These are phyloP conservation scores for Melanerpes formicivorus DNA, from an alignment of 2,113 vertebrate species.

Conservation along the genomic window DNA sequence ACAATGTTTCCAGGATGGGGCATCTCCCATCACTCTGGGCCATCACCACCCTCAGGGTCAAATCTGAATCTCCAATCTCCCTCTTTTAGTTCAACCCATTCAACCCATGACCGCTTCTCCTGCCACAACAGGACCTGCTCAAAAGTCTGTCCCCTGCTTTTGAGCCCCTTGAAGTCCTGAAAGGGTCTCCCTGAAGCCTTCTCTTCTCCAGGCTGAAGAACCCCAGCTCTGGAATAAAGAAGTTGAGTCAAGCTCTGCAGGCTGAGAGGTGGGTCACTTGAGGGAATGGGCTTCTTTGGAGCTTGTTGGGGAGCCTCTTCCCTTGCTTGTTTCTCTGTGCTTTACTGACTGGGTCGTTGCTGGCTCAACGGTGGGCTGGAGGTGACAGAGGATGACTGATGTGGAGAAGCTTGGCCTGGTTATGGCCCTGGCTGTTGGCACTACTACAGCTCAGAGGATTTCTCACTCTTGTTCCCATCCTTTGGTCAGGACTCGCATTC, in stretches of 20 bases:
- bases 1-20: no score
- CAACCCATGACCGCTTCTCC: not conserved
- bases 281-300: rapidly evolving
- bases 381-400: not conserved
- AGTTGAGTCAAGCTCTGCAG: rapidly evolving
- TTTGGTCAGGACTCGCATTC: rapidly evolving
- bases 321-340: rapidly evolving
- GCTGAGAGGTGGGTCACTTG: rapidly evolving
- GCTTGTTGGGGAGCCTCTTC: rapidly evolving
- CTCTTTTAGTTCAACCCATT: not conserved
- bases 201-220: no score
- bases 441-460: rapidly evolving
- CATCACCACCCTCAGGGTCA: not conserved
- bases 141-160: no score
- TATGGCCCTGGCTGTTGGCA: not conserved
- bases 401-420: rapidly evolving
- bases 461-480: not conserved
- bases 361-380: not conserved
- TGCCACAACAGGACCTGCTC: no score
- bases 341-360: rapidly evolving
- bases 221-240: not conserved
- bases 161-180: no score
- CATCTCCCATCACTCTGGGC: no score
- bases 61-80: not conserved
- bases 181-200: no score